Evolutionary conservation across 2,797 vertebrate genomes (phyloP).

Genomic region (Sebastes matsubarae): DNA sequence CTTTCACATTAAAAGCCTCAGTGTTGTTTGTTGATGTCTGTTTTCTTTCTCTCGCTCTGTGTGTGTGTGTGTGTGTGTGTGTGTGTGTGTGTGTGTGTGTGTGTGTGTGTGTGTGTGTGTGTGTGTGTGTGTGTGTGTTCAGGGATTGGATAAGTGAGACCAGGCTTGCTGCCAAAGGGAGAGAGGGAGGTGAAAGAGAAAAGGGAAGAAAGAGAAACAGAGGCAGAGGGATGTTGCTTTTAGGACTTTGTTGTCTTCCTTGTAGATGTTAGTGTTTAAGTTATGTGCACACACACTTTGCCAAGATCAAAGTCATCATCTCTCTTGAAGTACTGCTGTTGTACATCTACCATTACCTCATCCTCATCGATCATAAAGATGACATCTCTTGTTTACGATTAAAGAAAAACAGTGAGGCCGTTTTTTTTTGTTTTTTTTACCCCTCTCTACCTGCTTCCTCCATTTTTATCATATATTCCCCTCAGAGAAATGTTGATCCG

Average conservation of each 20-base stretch:
- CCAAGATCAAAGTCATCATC: constrained; percentile 53
- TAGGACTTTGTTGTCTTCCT: constrained; percentile 59
- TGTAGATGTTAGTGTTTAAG: constrained; percentile 42
- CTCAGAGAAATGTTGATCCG: constrained; percentile 32
- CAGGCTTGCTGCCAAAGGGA: constrained; percentile 63
- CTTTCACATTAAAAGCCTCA: neutral
- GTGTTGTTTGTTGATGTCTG: neutral
- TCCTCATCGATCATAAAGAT: constrained; percentile 48
- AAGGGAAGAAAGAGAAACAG: constrained; percentile 35
- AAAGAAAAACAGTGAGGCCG: constrained; percentile 8
- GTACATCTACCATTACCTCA: constrained; percentile 40
- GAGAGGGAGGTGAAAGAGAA: constrained; percentile 59
- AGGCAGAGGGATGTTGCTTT: constrained; percentile 52
- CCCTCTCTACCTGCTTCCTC: constrained; percentile 10
- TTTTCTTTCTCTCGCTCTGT: neutral
- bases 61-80: neutral
- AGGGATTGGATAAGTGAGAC: constrained; percentile 71
- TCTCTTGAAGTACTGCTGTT: constrained; percentile 34
- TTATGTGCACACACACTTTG: neutral
- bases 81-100: neutral
- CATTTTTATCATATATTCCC: constrained; percentile 19
- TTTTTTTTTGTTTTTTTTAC: constrained; percentile 22
- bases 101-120: constrained; percentile 41
- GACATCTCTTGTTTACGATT: constrained; percentile 53
- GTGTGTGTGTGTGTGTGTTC: constrained; percentile 60